Conservation (phyloP, 2,888 invertebrate species). For the Platerodrilus igneus region DNA sequence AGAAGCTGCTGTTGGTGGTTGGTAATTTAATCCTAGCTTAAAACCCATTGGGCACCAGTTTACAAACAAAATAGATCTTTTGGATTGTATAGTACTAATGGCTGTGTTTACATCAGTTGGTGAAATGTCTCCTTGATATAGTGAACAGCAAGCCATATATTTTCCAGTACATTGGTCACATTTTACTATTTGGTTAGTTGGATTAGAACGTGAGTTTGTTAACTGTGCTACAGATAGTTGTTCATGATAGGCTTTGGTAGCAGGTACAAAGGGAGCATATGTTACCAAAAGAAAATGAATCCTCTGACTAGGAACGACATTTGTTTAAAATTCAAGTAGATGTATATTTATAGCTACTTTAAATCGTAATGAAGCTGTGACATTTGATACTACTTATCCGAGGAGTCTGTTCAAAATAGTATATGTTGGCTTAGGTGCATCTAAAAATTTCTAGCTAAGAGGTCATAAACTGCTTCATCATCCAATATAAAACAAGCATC, state of each 20-base stretch:
- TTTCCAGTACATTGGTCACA: conserved; percentile 67
- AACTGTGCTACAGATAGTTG: conserved; percentile 62
- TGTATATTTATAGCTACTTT: conserved; percentile 62
- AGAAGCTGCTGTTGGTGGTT: no score
- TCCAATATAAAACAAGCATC: conserved; percentile 71
- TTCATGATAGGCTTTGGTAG: conserved; percentile 60
- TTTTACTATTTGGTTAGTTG: conserved; percentile 72
- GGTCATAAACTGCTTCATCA: conserved; percentile 72
- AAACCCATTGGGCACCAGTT: conserved; percentile 81
- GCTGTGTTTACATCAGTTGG: conserved; percentile 68
- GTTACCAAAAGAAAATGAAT: conserved; percentile 81
- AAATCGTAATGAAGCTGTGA: conserved; percentile 68
- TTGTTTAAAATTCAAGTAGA: conserved; percentile 74
- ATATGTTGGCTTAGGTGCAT: conserved; percentile 75
- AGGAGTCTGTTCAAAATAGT: conserved; percentile 80
- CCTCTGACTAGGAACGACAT: conserved; percentile 79
- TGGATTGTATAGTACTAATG: conserved; percentile 67
- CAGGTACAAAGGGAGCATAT: conserved; percentile 65
- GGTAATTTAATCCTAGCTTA: conserved; percentile 66
- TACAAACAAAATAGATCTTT: conserved; percentile 68
- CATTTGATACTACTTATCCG: conserved; percentile 63
- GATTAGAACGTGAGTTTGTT: conserved; percentile 78
- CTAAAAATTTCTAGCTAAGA: conserved; percentile 69
- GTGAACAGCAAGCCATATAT: conserved; percentile 70
- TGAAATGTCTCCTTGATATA: conserved; percentile 65